Base-by-base conservation (phyloP, 2,113 vertebrate species). In the Corapipo altera region DNA sequence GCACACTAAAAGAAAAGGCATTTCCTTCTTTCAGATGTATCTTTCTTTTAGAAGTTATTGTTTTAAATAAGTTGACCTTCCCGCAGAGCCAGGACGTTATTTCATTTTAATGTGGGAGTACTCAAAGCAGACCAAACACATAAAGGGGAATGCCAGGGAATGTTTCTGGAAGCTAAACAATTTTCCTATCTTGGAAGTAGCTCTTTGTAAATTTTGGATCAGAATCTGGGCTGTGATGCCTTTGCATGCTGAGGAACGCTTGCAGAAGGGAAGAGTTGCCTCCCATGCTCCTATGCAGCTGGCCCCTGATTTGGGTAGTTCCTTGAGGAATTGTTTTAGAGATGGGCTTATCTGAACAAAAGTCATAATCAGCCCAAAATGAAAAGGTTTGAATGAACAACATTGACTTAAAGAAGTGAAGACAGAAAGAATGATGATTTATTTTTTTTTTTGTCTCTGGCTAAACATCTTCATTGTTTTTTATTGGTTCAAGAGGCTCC, bases 401-500 rank as follows among this genome's bases (percentile, higher is more conserved):
- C 44, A 19, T 37, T 85, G 65, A 52, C 52, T 87, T 78, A 64
- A 75, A 64, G 69, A 93, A 76, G 23, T 39, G 51, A 93, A 84
- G 84, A 93, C 81, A 83, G 70, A 54, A 91, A 89, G 84, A 96
- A 64, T 0, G 2, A 95, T 78, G 37, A 73, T 28, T 4, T 48
- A 37, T 57, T 35, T 33, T 59, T 59, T 37, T 48, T 93, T 93
- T 92, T 91, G 49, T 82, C 83, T 75, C 32, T 89, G 58, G 37
- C 15, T 93, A 77, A 89, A 73, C 51, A 26, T 92, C 70, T 79
- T 78, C 35, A 37, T 85, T 95, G 80, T 92, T 88, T 82, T 62
- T 43, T 85, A 41, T 76, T 21, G 3, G n/a, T 91, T 93, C 62
- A 43, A 72, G 87, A 85, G n/a, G 3, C 24, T 89, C 5, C 52